These are phyloP conservation scores for Orthonyx spaldingii DNA, from an alignment of 2,113 vertebrate genomes.

Conservation along the genomic window DNA sequence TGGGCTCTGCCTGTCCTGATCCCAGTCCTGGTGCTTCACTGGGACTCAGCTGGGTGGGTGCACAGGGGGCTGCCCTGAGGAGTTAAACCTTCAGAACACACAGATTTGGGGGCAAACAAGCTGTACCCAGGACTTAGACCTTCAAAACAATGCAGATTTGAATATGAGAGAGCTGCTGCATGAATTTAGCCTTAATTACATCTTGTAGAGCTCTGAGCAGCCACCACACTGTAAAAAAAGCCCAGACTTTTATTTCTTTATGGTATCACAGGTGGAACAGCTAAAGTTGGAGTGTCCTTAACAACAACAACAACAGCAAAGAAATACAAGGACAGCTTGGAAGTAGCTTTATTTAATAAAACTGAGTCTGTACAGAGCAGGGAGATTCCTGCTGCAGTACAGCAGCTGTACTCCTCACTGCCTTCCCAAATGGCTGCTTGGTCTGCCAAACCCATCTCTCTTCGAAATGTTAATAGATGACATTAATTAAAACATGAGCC, in stretches of 20 bases:
- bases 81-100: not conserved
- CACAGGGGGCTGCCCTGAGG: not conserved
- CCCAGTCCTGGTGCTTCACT: not conserved
- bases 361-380: not conserved
- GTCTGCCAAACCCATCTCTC: conserved; percentile 18
- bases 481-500: not conserved
- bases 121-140: not conserved
- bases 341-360: not conserved
- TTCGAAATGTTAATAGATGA: conserved; percentile 1
- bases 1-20: not conserved
- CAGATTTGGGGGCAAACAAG: not conserved
- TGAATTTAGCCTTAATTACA: not conserved
- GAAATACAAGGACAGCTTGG: not conserved
- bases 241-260: not conserved
- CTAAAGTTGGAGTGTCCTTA: not conserved
- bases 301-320: not conserved
- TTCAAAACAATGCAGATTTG: not conserved
- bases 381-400: not conserved
- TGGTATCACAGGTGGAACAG: not conserved
- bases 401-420: not conserved
- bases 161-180: not conserved
- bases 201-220: not conserved
- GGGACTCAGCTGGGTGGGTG: not conserved
- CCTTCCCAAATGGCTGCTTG: not conserved
- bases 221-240: not conserved